Percentiles rank a stretch among this genome's conserved stretches.
Evolutionary conservation across 2,888 invertebrate genomes (phyloP).

Genomic region (Tuta absoluta): DNA sequence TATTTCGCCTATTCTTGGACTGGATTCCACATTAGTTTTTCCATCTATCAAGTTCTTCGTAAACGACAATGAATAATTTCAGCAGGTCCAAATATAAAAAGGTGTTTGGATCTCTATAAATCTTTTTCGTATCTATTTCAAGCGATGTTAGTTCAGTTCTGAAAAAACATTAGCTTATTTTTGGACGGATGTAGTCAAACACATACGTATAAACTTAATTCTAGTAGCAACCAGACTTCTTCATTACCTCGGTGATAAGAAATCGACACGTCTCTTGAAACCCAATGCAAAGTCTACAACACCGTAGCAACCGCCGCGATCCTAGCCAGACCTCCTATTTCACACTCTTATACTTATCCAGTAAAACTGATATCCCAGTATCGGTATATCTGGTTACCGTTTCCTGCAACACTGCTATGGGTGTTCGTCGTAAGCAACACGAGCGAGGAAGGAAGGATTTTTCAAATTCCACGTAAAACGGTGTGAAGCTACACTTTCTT

Average conservation of each 20-base stretch:
- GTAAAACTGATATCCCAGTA: constrained; percentile 26
- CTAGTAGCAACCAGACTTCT: not conserved
- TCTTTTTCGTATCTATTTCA: too few species aligned
- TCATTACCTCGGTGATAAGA: not conserved
- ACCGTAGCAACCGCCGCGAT: constrained; percentile 3
- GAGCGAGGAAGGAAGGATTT: constrained; percentile 42
- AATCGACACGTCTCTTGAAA: not conserved
- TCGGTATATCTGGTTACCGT: constrained; percentile 38
- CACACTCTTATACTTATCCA: constrained; percentile 10
- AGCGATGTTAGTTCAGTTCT: too few species aligned
- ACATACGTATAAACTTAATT: not conserved
- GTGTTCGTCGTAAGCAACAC: constrained; percentile 43
- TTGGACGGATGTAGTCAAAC: too few species aligned
- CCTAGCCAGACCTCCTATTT: constrained; percentile 10
- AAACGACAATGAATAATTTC: too few species aligned
- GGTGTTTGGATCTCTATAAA: too few species aligned
- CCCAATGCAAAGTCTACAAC: not conserved
- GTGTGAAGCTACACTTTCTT: constrained; percentile 27
- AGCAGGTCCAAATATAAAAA: too few species aligned
- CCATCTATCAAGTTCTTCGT: too few species aligned
- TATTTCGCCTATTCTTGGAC: too few species aligned
- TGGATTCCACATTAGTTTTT: too few species aligned
- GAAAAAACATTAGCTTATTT: too few species aligned
- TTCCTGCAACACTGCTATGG: constrained; percentile 44
- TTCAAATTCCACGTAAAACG: constrained; percentile 43